Percentiles rank a stretch among this genome's conserved stretches.
phyloP scores from a whole-genome alignment of 1,140 invertebrate genomes.

The Drosophila rufa region DNA sequence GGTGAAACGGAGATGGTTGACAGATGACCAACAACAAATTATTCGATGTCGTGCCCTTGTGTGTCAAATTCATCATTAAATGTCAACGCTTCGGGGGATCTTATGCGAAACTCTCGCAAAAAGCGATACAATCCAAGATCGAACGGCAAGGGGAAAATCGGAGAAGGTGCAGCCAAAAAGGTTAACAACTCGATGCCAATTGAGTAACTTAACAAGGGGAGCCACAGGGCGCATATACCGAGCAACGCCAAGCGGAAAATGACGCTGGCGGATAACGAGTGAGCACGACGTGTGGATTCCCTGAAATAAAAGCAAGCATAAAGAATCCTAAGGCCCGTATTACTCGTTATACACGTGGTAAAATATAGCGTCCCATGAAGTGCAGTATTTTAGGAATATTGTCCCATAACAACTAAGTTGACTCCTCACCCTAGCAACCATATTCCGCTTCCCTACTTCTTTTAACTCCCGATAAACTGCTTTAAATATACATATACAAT shows the following conservation, averaged over 20 bases:
- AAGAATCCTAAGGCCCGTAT: not conserved
- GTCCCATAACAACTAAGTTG: not conserved
- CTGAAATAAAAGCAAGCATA: not conserved
- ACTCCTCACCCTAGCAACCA: conserved; percentile 17
- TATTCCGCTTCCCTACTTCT: not conserved
- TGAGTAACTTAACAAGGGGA: conserved; percentile 71
- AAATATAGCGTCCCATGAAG: not conserved
- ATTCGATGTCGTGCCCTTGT: conserved; percentile 80
- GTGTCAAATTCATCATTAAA: conserved; percentile 85
- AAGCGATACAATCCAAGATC: conserved; percentile 26
- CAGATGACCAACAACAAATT: conserved; percentile 45
- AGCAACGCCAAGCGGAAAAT: conserved; percentile 38
- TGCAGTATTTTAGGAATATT: too few relatives aligned
- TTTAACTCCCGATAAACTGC: not conserved
- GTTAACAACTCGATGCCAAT: conserved; percentile 79
- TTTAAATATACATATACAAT: conserved; percentile 12
- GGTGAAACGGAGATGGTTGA: conserved; percentile 36
- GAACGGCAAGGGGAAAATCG: conserved; percentile 39
- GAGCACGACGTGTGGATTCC: conserved; percentile 3
- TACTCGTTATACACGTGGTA: too few relatives aligned
- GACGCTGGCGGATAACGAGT: not conserved
- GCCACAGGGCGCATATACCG: conserved; percentile 44
- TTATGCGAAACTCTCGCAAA: conserved; percentile 64
- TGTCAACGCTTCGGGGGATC: conserved; percentile 78
- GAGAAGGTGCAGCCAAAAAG: conserved; percentile 61